These are phyloP conservation scores for Nothura maculosa DNA, from an alignment of 2,797 vertebrate species.

Conservation along the genomic window DNA sequence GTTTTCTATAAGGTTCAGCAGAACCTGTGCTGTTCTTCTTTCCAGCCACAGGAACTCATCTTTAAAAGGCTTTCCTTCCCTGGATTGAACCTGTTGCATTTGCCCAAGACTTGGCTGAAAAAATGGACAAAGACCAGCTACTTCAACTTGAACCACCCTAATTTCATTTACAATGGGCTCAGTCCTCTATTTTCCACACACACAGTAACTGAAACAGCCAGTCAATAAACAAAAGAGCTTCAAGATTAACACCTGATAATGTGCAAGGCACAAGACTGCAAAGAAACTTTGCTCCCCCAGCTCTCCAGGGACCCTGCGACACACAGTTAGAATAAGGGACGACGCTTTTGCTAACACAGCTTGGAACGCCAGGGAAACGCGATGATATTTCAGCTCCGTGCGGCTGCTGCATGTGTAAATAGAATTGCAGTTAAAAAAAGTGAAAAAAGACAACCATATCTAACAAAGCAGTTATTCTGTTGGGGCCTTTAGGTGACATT, in stretches of 20 bases:
- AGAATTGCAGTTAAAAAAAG: constrained; percentile 62
- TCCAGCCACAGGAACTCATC: background rate
- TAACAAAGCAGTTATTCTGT: constrained; percentile 72
- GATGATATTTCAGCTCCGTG: constrained; percentile 56
- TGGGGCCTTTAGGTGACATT: constrained; percentile 66
- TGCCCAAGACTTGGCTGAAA: background rate
- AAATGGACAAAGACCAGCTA: background rate
- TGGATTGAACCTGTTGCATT: background rate
- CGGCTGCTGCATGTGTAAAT: constrained; percentile 59
- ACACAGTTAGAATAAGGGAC: constrained; percentile 48
- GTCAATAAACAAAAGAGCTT: constrained; percentile 61
- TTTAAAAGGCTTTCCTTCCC: background rate
- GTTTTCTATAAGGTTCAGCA: background rate
- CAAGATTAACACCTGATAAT: constrained; percentile 55
- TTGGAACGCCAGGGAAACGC: constrained; percentile 30
- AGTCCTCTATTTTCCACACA: background rate
- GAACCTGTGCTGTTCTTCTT: background rate
- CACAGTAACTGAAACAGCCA: constrained; percentile 21
- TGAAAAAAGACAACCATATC: constrained; percentile 24
- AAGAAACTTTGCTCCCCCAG: constrained; percentile 4
- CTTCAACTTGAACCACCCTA: background rate
- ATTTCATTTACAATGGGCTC: background rate
- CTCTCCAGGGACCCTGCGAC: background rate
- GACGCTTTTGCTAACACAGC: constrained; percentile 43
- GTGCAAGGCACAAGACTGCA: constrained; percentile 33